phyloP scores from a whole-genome alignment of 1,140 invertebrate genomes.

The Formica selysi region DNA sequence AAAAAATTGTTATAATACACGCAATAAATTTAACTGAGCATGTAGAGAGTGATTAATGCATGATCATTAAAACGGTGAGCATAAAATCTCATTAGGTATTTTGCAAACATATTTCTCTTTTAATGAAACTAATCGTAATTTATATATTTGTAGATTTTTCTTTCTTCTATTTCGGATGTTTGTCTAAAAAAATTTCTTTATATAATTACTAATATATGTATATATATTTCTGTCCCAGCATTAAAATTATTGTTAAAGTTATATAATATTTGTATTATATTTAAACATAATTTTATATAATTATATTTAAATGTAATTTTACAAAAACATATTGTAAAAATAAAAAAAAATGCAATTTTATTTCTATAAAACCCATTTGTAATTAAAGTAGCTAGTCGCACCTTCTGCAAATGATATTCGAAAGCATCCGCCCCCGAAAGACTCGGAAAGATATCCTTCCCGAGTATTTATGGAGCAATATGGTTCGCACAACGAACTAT shows the following conservation, averaged over 20 bases:
- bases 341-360: background rate
- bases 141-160: background rate
- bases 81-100: background rate
- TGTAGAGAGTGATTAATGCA: background rate
- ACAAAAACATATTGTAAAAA: background rate
- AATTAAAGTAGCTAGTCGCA: slow-evolving; percentile 2
- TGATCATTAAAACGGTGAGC: slow-evolving; percentile 14
- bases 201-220: background rate
- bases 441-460: slow-evolving; percentile 58
- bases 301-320: background rate
- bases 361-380: slow-evolving; percentile 16
- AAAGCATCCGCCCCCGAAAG: slow-evolving; percentile 36
- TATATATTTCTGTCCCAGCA: background rate
- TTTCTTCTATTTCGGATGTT: background rate
- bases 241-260: too few relatives aligned
- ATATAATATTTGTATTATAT: background rate
- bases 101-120: background rate
- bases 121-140: background rate
- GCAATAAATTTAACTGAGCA: background rate
- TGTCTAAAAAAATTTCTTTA: background rate
- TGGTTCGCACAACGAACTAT: slow-evolving; percentile 62
- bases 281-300: background rate
- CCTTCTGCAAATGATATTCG: slow-evolving; percentile 57
- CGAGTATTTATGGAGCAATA: slow-evolving; percentile 64
- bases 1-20: background rate